These are phyloP conservation scores for Myopa tessellatipennis DNA, from an alignment of 2,888 invertebrate genomes.

Conservation along the genomic window DNA sequence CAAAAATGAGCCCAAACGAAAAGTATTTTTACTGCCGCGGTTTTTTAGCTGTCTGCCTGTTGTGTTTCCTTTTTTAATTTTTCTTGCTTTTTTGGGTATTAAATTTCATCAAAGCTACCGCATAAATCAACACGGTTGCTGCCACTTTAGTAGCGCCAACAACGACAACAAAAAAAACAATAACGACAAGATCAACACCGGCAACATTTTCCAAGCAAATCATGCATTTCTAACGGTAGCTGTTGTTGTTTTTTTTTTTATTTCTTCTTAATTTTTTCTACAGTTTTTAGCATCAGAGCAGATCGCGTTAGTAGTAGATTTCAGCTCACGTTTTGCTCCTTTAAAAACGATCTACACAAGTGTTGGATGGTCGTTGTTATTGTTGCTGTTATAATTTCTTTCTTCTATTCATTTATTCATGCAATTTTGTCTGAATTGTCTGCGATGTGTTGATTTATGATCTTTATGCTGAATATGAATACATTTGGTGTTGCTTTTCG, in stretches of 20 bases:
- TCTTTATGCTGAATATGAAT: constrained; percentile 35
- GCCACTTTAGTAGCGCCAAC: constrained; percentile 30
- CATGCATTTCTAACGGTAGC: constrained; percentile 38
- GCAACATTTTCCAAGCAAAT: constrained; percentile 27
- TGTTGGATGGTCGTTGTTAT: constrained; percentile 23
- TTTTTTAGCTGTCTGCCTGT: background rate
- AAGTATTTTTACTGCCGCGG: background rate
- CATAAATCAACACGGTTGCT: constrained; percentile 41
- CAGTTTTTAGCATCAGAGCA: background rate
- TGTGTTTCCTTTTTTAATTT: background rate
- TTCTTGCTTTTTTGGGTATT: constrained; percentile 33
- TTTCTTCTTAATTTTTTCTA: background rate
- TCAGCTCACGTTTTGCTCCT: constrained; percentile 37
- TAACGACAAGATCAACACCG: constrained; percentile 35
- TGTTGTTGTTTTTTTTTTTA: constrained; percentile 6
- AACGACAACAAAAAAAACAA: constrained; percentile 22
- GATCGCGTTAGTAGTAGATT: constrained; percentile 7
- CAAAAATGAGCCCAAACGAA: background rate
- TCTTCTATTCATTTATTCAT: constrained; percentile 30
- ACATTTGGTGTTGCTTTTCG: constrained; percentile 14
- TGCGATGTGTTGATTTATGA: constrained; percentile 38
- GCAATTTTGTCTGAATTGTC: constrained; percentile 34
- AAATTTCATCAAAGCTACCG: constrained; percentile 43
- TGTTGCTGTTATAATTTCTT: constrained; percentile 31
- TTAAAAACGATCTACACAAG: constrained; percentile 39